Evolutionary conservation across 1,140 invertebrate genomes (phyloP).

Genomic region (Trinorchestia longiramus): DNA sequence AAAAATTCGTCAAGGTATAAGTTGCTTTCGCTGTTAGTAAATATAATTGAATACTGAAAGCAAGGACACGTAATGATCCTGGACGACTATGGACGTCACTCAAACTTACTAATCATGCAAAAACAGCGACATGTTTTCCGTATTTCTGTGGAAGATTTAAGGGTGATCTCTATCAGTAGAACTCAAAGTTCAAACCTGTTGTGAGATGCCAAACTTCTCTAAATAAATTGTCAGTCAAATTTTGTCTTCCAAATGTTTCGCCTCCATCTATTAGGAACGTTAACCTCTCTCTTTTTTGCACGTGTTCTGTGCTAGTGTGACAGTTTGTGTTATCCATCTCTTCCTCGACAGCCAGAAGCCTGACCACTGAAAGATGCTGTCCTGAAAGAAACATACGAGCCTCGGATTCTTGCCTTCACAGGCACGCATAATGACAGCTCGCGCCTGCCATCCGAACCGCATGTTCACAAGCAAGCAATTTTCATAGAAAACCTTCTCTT

Average conservation of each 20-base stretch:
- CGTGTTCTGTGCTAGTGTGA: neutral
- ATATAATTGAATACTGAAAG: neutral
- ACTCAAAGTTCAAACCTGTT: neutral
- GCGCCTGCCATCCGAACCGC: neutral
- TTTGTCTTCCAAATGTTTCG: neutral
- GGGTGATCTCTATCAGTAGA: neutral
- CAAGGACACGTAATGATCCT: neutral
- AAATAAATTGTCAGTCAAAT: neutral
- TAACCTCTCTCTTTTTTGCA: neutral
- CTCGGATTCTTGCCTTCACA: neutral
- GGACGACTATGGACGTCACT: neutral
- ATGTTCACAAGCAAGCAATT: slow-evolving; percentile 51
- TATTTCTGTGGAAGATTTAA: too few species aligned
- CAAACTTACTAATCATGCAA: neutral
- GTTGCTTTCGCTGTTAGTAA: neutral
- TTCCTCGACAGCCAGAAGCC: neutral
- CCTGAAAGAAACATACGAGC: neutral
- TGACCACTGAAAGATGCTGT: neutral
- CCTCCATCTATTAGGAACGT: neutral
- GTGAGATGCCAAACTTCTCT: neutral
- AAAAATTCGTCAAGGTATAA: too few species aligned
- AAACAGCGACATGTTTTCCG: neutral
- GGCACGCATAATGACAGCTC: slow-evolving; percentile 31
- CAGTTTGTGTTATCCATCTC: neutral
- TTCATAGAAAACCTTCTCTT: slow-evolving; percentile 27